Evolutionary conservation across 2,888 invertebrate genomes (phyloP), one percentile per base, ranked within the genome.

Genomic region (Bombylius major): DNA sequence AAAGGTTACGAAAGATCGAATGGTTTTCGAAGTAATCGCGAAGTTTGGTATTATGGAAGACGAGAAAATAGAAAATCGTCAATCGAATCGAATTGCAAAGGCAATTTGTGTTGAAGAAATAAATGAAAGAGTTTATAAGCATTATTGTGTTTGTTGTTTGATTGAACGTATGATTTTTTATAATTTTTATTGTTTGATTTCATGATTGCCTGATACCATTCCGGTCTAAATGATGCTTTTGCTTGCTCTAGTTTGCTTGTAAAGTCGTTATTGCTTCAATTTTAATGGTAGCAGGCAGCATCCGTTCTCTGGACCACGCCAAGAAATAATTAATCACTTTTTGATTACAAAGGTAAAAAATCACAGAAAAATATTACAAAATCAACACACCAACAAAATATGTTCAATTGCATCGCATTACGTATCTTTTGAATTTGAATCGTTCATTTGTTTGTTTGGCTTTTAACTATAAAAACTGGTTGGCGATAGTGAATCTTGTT

Each of bases 161-260:
- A 11, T 31, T 47, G 6, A 23, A 7, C 47, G 11, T 5, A 5
- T 5, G 5, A 23, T 4, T 47, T 9, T 31, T 6, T 45, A 23
- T 51, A 5, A 23, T 47, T 46, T 7, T 46, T 46, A 13, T 46
- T 46, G n/a, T 46, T 3, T 14, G 39, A 14, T 11, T 31, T 31
- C 36, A 39, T 72, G 72, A 47, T 61, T 56, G 64, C 72, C 72
- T 72, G 67, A 59, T 70, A 67, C 64, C 65, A 68, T 70, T 69
- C 70, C 72, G 72, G 72, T 72, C 72, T 72, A 72, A 70, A 72
- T 72, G 72, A 72, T 72, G 72, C 72, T 72, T 72, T 72, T 66
- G 62, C 65, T 39, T 70, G 72, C 72, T 72, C 72, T 70, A 71
- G 70, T 71, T 72, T 60, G 59, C 47, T 59, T 59, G 57, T 55